phyloP scores from a whole-genome alignment of 2,888 invertebrate genomes.

The Steromphala cineraria region DNA sequence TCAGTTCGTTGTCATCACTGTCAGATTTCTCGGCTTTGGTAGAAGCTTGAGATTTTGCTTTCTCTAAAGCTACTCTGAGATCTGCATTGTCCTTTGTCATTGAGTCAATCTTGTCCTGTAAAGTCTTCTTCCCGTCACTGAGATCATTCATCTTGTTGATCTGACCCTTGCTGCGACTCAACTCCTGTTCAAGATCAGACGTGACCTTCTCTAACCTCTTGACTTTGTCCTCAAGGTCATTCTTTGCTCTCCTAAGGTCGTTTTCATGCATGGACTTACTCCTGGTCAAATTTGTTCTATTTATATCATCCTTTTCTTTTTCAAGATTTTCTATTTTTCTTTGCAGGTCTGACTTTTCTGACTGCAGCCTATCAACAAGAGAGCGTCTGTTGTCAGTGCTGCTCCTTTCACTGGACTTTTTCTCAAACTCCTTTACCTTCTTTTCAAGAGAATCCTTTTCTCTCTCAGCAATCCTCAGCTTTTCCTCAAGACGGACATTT shows the following conservation, averaged over 20 bases:
- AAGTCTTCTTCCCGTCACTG: conserved; percentile 64
- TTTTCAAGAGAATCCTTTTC: conserved; percentile 36
- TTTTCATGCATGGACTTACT: conserved; percentile 41
- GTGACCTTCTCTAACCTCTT: conserved; percentile 73
- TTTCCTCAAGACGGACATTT: conserved; percentile 76
- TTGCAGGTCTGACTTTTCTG: conserved; percentile 48
- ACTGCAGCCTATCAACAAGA: conserved; percentile 38
- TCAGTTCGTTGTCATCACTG: conserved; percentile 52
- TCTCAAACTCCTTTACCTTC: conserved; percentile 53
- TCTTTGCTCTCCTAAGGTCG: conserved; percentile 72
- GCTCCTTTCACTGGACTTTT: not conserved
- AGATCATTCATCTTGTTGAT: conserved; percentile 60
- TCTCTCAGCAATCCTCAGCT: conserved; percentile 59
- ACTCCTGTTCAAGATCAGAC: conserved; percentile 46
- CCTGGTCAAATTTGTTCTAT: conserved; percentile 22
- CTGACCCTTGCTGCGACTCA: conserved; percentile 35
- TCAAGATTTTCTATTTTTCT: conserved; percentile 43
- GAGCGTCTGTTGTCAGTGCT: conserved; percentile 4
- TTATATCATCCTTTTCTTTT: conserved; percentile 34
- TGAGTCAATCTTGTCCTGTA: conserved; percentile 25
- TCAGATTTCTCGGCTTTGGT: conserved; percentile 22
- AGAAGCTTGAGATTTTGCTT: conserved; percentile 69
- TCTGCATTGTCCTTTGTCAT: conserved; percentile 14
- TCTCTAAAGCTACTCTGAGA: conserved; percentile 77
- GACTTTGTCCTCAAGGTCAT: conserved; percentile 71